Evolutionary conservation across 1,140 invertebrate genomes (phyloP).

Genomic region (Drosophila sucinea): DNA sequence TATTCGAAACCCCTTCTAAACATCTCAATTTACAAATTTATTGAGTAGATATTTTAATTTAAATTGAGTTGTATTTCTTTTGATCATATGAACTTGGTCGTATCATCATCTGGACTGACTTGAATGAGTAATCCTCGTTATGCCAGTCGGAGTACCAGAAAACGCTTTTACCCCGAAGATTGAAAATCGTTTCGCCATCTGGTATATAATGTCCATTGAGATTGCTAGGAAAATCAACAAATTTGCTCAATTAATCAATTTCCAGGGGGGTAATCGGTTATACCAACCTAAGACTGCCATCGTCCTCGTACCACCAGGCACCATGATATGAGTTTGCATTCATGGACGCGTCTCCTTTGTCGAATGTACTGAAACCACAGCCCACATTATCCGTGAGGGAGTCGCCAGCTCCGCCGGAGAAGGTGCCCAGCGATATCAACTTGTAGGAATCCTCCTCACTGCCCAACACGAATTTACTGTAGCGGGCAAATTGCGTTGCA

Average conservation of each 20-base stretch:
- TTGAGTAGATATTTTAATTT: too few relatives aligned
- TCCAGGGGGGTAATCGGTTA: neutral
- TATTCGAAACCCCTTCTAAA: too few relatives aligned
- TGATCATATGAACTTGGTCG: neutral
- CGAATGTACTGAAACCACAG: slow-evolving; percentile 88
- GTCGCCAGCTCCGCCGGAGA: slow-evolving; percentile 87
- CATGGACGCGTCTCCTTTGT: slow-evolving; percentile 84
- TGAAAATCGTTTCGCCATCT: neutral
- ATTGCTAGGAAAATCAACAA: slow-evolving; percentile 9
- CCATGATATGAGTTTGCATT: neutral
- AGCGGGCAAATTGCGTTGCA: slow-evolving; percentile 85
- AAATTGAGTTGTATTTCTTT: neutral
- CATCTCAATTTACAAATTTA: neutral
- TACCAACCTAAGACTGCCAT: slow-evolving; percentile 11
- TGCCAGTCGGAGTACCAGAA: slow-evolving; percentile 3
- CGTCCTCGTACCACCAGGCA: slow-evolving; percentile 32
- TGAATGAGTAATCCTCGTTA: neutral
- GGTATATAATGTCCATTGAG: slow-evolving; percentile 28
- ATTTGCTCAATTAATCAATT: too few relatives aligned
- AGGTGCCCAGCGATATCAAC: slow-evolving; percentile 86
- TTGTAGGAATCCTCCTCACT: slow-evolving; percentile 86
- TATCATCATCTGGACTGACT: slow-evolving; percentile 37
- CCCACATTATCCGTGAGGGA: slow-evolving; percentile 87
- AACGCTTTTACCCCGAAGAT: neutral
- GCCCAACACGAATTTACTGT: slow-evolving; percentile 86